Conservation (phyloP, 2,113 vertebrate genomes). For the Rhinoderma darwinii region DNA sequence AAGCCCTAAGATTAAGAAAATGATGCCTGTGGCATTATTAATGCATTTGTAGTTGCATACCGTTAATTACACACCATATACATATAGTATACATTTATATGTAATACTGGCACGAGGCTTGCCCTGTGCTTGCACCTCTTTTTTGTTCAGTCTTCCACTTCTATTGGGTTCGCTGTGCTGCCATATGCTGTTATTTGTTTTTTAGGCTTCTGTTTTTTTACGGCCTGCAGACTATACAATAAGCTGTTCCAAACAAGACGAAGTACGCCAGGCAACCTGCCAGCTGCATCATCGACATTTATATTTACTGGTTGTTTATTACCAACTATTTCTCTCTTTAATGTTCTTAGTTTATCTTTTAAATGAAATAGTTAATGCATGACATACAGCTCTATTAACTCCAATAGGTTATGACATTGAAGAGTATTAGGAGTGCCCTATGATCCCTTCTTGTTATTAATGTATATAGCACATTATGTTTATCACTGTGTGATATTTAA, state of each 20-base stretch:
- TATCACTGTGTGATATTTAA: conserved; percentile 54
- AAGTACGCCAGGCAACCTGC: conserved; percentile 17
- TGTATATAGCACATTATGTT: conserved; percentile 32
- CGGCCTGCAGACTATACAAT: conserved; percentile 35
- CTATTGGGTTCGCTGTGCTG: conserved; percentile 33
- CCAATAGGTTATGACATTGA: not conserved
- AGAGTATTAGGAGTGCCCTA: not conserved
- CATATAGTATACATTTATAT: not conserved
- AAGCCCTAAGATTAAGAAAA: not conserved
- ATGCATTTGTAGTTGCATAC: not conserved
- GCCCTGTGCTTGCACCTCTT: not conserved
- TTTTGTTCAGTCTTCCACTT: conserved; percentile 31
- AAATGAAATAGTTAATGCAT: not conserved
- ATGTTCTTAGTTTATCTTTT: not conserved
- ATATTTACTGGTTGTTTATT: conserved; percentile 47
- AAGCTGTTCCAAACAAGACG: conserved; percentile 42
- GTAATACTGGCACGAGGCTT: not conserved
- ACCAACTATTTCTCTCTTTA: not conserved
- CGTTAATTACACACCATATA: not conserved
- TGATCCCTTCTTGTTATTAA: not conserved
- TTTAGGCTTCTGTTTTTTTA: conserved; percentile 16
- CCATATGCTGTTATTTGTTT: conserved; percentile 37
- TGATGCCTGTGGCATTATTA: not conserved
- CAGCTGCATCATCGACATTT: conserved; percentile 39
- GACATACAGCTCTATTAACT: not conserved